Conservation (phyloP, 2,888 invertebrate genomes). For the Nephrotoma flavescens region DNA sequence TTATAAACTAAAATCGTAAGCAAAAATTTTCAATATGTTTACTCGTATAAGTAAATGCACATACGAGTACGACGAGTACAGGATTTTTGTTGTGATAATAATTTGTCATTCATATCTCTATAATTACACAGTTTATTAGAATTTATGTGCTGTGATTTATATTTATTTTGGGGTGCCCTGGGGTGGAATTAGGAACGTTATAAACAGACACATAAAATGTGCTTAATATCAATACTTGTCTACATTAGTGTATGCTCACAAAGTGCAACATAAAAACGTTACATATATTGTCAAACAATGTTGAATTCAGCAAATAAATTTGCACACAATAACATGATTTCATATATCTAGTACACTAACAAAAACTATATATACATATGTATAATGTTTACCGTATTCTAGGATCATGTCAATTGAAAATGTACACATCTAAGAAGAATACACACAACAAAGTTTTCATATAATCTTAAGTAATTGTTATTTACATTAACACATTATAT, state of each 20-base stretch:
- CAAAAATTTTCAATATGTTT: background rate
- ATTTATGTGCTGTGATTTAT: background rate
- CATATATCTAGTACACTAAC: background rate
- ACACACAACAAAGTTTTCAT: background rate
- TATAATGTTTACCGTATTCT: background rate
- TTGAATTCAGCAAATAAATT: background rate
- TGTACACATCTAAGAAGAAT: background rate
- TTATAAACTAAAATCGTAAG: background rate
- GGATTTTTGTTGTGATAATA: background rate
- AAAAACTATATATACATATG: background rate
- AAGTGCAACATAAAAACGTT: background rate
- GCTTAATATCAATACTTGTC: background rate
- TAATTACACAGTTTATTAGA: background rate
- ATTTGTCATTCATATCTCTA: background rate
- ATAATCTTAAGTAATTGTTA: background rate
- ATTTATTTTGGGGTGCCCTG: background rate
- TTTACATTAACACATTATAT: background rate
- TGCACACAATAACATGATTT: background rate
- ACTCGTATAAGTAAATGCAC: background rate
- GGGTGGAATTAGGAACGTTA: background rate
- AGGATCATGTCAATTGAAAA: background rate
- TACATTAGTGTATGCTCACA: background rate
- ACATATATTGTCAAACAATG: background rate
- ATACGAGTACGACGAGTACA: background rate
- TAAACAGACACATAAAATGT: background rate